Base-by-base conservation (phyloP, 2,797 vertebrate species). In the Diplodus sargus region DNA sequence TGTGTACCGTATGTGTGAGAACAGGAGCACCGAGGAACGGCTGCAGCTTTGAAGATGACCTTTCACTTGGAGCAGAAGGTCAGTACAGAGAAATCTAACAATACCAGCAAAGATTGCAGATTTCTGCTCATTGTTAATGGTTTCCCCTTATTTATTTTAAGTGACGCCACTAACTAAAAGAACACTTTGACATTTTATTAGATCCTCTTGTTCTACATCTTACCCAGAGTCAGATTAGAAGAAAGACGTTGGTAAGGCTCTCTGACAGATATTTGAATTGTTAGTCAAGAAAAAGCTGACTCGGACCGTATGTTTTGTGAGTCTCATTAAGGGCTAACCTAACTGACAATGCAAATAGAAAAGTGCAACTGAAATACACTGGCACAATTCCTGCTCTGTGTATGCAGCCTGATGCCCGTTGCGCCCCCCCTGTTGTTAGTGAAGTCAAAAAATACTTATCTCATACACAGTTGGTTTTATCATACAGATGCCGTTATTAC, bases 1-100 rank as follows among this genome's bases (percentile, higher is more conserved):
- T 39, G 34, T 34, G 34, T 34, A 34, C 34, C 80, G 15, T 58
- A 57, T 69, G 54, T 85, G 82, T 84, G 85, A 47, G 83, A 83
- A 84, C 87, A 95, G 95, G 93, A 82, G 76, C 51, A 47, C 78
- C 93, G 88, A 98, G 89, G 95, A 97, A 97, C 94, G 97, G 97
- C 92, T 97, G 97, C 95, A 99, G 98, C 94, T 99, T 99, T 95
- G 98, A 99, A 96, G 98, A 99, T 97, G 98, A 99, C 94, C 95
- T 99, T 91, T 98, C 96, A 43, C 92, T 99, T 93, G 98, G 98
- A 95, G 98, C 97, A 1, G 98, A 99, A 97, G 98, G 98, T 99
- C 89, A 93, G 96, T 88, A 57, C 15, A 51, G 23, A 79, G 17
- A 34, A 79, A 80, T 73, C 63, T 52, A 20, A 76, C 83, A 82